Evolutionary conservation across 2,888 invertebrate genomes (phyloP).

Genomic region (Drosophila testacea): DNA sequence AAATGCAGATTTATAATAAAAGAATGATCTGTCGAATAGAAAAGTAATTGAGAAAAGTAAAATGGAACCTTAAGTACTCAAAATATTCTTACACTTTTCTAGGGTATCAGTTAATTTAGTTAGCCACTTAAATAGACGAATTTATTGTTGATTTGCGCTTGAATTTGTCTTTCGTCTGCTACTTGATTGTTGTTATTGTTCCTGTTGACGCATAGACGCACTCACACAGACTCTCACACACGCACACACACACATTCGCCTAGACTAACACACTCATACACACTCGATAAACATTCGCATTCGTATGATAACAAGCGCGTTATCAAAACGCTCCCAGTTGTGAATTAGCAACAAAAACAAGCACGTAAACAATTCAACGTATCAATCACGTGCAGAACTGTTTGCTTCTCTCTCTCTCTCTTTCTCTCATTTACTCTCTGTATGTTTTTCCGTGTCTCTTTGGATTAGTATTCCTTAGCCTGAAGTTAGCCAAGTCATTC

Average conservation of each 20-base stretch:
- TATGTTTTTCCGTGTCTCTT: not conserved
- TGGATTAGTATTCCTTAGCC: slow-evolving; percentile 4
- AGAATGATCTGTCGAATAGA: too few species aligned
- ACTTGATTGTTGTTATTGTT: slow-evolving; percentile 24
- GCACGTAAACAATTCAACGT: slow-evolving; percentile 47
- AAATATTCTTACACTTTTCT: not conserved
- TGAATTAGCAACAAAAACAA: slow-evolving; percentile 46
- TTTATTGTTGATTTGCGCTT: slow-evolving; percentile 53
- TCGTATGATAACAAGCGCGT: slow-evolving; percentile 62
- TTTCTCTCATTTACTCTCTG: not conserved
- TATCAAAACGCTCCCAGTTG: slow-evolving; percentile 54
- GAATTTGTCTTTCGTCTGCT: slow-evolving; percentile 43
- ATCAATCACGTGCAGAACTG: slow-evolving; percentile 68
- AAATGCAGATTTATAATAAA: too few species aligned
- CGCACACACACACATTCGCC: not conserved
- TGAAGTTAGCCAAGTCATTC: slow-evolving; percentile 7
- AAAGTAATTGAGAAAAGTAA: too few species aligned
- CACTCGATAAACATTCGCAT: slow-evolving; percentile 58
- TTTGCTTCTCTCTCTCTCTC: not conserved
- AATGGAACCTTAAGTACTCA: too few species aligned
- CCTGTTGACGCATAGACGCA: slow-evolving; percentile 6
- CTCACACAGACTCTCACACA: slow-evolving; percentile 24
- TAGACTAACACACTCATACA: slow-evolving; percentile 24
- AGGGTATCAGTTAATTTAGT: slow-evolving; percentile 26
- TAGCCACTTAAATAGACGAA: slow-evolving; percentile 12